phyloP scores from a whole-genome alignment of 2,797 vertebrate species.

The Siniperca undulata region DNA sequence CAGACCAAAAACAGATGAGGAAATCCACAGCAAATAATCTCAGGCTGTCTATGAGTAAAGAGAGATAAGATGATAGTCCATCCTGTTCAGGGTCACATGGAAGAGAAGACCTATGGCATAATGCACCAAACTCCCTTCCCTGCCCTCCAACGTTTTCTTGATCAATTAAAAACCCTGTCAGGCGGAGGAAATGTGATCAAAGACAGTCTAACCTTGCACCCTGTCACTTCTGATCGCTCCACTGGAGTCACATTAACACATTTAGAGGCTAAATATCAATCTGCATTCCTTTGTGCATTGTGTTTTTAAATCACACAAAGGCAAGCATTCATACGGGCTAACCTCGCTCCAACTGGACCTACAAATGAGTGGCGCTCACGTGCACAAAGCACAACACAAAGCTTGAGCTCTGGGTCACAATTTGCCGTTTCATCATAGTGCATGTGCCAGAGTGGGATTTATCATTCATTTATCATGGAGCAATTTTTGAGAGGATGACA shows the following conservation, averaged over 20 bases:
- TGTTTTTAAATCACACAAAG: constrained; percentile 32
- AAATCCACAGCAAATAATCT: constrained; percentile 31
- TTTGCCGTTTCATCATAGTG: not conserved
- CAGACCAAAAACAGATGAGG: constrained; percentile 26
- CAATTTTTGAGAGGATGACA: not conserved
- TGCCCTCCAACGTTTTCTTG: not conserved
- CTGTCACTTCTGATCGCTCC: too few relatives aligned
- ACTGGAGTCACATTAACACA: too few relatives aligned
- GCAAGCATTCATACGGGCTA: constrained; percentile 5
- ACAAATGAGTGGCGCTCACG: not conserved
- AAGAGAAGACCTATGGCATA: constrained; percentile 3
- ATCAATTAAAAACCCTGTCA: not conserved
- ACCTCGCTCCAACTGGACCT: not conserved
- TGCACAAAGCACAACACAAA: not conserved
- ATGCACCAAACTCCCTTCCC: constrained; percentile 19
- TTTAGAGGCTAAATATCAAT: constrained; percentile 15
- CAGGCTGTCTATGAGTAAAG: not conserved
- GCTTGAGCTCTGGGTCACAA: not conserved
- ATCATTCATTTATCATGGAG: not conserved
- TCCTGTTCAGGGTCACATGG: not conserved
- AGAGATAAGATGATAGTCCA: constrained; percentile 14
- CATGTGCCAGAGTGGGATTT: not conserved
- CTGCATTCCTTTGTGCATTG: constrained; percentile 25
- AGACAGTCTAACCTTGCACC: too few relatives aligned
- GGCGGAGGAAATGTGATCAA: too few relatives aligned